Percentiles rank a stretch among this genome's conserved stretches.
Conservation (phyloP, 2,797 vertebrate genomes). For the Furcifer pardalis region DNA sequence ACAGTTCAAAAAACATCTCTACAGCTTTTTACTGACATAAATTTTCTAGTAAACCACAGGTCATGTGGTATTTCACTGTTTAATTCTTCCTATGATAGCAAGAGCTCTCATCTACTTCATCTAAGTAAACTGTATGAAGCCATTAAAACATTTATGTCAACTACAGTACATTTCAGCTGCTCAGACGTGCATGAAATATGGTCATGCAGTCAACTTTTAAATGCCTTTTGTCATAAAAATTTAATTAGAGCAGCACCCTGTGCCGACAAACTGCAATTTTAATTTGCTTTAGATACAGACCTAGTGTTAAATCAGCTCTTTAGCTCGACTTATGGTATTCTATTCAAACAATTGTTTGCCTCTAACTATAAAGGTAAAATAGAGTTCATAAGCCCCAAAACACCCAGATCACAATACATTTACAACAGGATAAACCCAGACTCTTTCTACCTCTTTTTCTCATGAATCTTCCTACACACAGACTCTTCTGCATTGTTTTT, state of each 20-base stretch:
- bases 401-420: no score
- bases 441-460: not conserved
- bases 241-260: slow-evolving; percentile 63
- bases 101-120: slow-evolving; percentile 48
- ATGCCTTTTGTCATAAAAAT: slow-evolving; percentile 66
- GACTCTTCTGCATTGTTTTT: no score
- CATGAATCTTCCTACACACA: not conserved
- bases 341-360: no score
- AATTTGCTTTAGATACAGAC: slow-evolving; percentile 54
- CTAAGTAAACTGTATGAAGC: slow-evolving; percentile 53
- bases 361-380: no score
- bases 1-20: not conserved
- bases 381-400: no score
- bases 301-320: slow-evolving; percentile 51
- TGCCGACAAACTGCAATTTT: slow-evolving; percentile 47
- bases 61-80: slow-evolving; percentile 34
- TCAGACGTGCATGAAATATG: slow-evolving; percentile 69
- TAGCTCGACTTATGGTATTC: slow-evolving; percentile 46
- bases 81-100: slow-evolving; percentile 26
- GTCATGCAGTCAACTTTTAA: slow-evolving; percentile 63
- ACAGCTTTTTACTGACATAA: not conserved
- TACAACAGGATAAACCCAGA: not conserved
- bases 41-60: not conserved
- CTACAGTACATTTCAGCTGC: slow-evolving; percentile 60
- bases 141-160: slow-evolving; percentile 54